A percentile compares a stretch with the other conserved stretches of the same genome.
Evolutionary conservation across 2,113 vertebrate species (phyloP).

Genomic region (Colistium nudipinnis): DNA sequence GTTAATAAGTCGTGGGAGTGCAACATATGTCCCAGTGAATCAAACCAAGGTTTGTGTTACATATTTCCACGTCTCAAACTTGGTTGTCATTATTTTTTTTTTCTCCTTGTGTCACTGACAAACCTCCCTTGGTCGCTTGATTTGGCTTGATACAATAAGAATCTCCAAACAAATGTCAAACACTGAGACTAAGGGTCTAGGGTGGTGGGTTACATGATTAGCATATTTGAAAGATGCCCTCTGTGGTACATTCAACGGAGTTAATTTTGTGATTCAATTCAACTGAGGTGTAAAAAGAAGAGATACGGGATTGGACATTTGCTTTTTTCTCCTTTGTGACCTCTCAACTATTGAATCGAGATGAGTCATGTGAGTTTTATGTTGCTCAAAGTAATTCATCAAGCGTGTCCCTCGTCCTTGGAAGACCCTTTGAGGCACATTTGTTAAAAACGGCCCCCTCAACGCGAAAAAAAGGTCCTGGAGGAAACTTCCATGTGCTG

Average conservation of each 20-base stretch:
- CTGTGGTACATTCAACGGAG: neutral
- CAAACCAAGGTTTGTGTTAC: neutral
- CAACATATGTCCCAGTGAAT: neutral
- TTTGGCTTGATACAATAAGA: neutral
- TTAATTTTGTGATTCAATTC: neutral
- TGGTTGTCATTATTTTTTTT: neutral
- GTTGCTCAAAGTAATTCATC: no score
- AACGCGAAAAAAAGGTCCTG: neutral
- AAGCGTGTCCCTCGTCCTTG: no score
- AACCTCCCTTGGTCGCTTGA: neutral
- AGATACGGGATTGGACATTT: neutral
- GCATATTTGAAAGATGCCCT: neutral
- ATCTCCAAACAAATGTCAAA: neutral
- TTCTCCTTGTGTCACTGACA: neutral
- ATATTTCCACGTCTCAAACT: neutral
- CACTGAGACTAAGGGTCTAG: neutral
- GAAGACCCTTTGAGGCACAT: no score
- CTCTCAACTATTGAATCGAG: neutral
- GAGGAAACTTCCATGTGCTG: neutral
- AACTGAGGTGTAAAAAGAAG: neutral
- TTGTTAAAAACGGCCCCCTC: no score
- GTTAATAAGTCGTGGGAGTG: neutral
- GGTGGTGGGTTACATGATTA: neutral
- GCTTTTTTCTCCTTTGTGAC: neutral
- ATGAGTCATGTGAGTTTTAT: neutral